Conservation (phyloP, 2,113 vertebrate genomes). For the Chaetorhynchus papuensis region DNA sequence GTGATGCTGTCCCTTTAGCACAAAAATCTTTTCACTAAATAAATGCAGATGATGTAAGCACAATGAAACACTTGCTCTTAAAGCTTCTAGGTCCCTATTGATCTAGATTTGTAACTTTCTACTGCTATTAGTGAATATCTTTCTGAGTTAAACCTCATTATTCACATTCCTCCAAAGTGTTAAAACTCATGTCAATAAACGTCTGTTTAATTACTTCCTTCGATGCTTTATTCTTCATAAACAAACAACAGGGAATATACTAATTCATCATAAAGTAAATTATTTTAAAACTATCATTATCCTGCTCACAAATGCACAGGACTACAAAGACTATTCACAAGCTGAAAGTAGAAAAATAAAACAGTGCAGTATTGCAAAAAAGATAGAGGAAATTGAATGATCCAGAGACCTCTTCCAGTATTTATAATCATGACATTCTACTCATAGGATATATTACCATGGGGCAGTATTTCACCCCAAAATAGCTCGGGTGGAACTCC, state of each 20-base stretch:
- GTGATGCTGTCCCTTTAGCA: neutral
- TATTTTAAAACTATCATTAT: neutral
- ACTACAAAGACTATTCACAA: neutral
- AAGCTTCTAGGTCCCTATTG: neutral
- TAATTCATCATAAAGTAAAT: neutral
- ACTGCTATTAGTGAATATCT: neutral
- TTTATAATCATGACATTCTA: neutral
- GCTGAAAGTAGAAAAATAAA: neutral
- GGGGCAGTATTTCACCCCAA: neutral
- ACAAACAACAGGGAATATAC: neutral
- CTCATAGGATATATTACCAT: neutral
- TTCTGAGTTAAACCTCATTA: neutral
- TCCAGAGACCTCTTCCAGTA: neutral
- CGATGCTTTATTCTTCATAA: neutral
- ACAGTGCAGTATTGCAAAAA: neutral
- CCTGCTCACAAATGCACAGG: neutral
- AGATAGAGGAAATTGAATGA: neutral
- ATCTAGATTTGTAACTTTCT: neutral
- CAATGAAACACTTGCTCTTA: neutral
- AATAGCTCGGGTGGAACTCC: neutral
- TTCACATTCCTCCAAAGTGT: slow-evolving; percentile 4
- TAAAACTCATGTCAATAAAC: slow-evolving; percentile 15
- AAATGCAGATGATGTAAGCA: neutral
- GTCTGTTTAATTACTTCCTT: slow-evolving; percentile 36
- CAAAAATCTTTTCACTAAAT: neutral